Evolutionary conservation across 1,140 invertebrate genomes (phyloP).

Genomic region (Holcopasites calliopsidis): DNA sequence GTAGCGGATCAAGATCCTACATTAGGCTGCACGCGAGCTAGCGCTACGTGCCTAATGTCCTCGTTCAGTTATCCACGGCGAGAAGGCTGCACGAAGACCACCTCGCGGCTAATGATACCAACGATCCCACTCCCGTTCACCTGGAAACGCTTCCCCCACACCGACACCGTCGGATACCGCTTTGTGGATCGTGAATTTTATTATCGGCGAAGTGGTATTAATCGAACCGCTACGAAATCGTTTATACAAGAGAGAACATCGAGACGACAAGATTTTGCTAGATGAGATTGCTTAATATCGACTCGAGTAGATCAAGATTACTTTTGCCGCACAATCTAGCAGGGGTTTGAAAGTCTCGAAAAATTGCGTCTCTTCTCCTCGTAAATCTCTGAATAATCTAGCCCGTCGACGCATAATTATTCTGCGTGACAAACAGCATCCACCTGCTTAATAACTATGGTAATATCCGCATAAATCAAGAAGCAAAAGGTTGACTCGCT

Average conservation of each 20-base stretch:
- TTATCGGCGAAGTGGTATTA: not conserved
- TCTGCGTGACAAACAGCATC: not conserved
- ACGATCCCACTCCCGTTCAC: conserved; percentile 15
- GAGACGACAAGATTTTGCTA: too few relatives aligned
- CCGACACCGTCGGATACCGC: not conserved
- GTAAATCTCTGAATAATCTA: too few relatives aligned
- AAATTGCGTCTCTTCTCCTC: not conserved
- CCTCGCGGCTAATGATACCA: conserved; percentile 41
- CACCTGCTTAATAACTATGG: not conserved
- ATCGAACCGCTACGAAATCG: not conserved
- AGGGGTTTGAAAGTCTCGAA: not conserved
- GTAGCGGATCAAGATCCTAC: conserved; percentile 38
- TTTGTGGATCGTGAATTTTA: conserved; percentile 1
- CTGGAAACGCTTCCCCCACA: not conserved
- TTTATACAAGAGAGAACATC: not conserved
- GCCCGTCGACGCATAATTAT: conserved; percentile 2
- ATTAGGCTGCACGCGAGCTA: conserved; percentile 43
- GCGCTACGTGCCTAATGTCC: conserved; percentile 39
- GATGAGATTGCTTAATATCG: too few relatives aligned
- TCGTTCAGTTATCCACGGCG: conserved; percentile 31
- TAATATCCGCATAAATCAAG: conserved; percentile 19
- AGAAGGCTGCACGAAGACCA: conserved; percentile 25
- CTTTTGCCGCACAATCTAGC: too few relatives aligned
- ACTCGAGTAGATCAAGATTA: too few relatives aligned
- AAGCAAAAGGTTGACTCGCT: not conserved